phyloP scores from a whole-genome alignment of 2,888 invertebrate species.

The Spilosoma lubricipeda region DNA sequence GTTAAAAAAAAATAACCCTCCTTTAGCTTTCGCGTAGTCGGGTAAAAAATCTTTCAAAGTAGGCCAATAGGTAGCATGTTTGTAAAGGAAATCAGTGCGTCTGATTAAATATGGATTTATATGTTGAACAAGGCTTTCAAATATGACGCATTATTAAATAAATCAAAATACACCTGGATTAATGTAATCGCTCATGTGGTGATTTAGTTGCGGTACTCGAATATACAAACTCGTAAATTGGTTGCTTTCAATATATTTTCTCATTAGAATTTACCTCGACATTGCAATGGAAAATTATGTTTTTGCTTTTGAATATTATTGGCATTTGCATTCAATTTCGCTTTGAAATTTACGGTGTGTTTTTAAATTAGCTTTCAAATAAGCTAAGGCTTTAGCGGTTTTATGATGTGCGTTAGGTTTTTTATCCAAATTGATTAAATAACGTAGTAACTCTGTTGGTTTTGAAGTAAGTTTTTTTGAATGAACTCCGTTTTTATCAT shows the following conservation, averaged over 20 bases:
- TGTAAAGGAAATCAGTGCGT: neutral
- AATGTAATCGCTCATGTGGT: conserved; percentile 17
- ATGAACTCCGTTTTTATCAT: too few species aligned
- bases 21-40: too few species aligned
- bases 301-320: neutral
- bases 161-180: conserved; percentile 17
- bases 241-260: conserved; percentile 14
- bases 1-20: too few species aligned
- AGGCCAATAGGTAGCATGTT: too few species aligned
- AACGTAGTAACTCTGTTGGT: neutral
- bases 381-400: neutral
- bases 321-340: neutral
- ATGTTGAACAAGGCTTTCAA: neutral
- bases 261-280: neutral
- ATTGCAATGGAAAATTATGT: neutral
- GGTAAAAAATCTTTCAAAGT: too few species aligned
- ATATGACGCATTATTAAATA: conserved; percentile 15
- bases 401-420: neutral
- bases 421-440: neutral
- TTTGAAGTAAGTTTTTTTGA: too few species aligned
- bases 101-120: neutral
- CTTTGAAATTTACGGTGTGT: neutral
- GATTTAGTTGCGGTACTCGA: conserved; percentile 9
- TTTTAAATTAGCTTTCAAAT: neutral
- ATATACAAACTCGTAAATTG: conserved; percentile 16